Evolutionary conservation across 2,113 vertebrate genomes (phyloP).

Genomic region (Neogale vison): DNA sequence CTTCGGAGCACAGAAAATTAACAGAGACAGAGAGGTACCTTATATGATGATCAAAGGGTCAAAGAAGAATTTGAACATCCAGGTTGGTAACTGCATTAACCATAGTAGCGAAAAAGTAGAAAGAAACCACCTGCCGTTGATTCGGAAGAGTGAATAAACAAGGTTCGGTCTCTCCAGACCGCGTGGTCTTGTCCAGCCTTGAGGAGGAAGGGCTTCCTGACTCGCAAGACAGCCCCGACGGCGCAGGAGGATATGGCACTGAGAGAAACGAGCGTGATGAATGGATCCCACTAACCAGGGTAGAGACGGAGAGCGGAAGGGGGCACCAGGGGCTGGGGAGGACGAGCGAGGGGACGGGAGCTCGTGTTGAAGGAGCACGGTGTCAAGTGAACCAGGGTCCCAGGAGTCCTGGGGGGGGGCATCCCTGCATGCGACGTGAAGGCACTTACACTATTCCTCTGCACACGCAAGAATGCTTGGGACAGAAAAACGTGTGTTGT

Average conservation of each 20-base stretch:
- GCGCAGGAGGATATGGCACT: accelerated
- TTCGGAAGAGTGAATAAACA: accelerated
- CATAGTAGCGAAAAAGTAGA: not conserved
- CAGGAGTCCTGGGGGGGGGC: not conserved
- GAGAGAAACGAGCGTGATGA: not conserved
- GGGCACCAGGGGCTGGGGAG: not conserved
- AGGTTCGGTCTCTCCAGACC: accelerated
- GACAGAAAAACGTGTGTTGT: not conserved
- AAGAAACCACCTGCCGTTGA: not conserved
- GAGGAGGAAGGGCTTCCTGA: not conserved
- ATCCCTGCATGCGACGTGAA: accelerated
- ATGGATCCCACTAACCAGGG: accelerated
- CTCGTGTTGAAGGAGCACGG: accelerated
- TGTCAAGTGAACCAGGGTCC: not conserved
- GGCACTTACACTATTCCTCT: accelerated
- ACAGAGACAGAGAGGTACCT: not conserved
- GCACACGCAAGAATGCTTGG: too few relatives aligned
- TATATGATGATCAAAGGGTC: not conserved
- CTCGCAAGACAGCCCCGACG: accelerated
- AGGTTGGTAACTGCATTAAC: not conserved
- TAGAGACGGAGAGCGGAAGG: not conserved
- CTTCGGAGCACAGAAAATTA: not conserved
- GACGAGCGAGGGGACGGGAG: accelerated
- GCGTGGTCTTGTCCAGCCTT: accelerated
- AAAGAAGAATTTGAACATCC: not conserved